A percentile compares a stretch with the other conserved stretches of the same genome.
These are phyloP conservation scores for Crotalus tigris DNA, from an alignment of 2,113 vertebrate genomes.

Conservation along the genomic window DNA sequence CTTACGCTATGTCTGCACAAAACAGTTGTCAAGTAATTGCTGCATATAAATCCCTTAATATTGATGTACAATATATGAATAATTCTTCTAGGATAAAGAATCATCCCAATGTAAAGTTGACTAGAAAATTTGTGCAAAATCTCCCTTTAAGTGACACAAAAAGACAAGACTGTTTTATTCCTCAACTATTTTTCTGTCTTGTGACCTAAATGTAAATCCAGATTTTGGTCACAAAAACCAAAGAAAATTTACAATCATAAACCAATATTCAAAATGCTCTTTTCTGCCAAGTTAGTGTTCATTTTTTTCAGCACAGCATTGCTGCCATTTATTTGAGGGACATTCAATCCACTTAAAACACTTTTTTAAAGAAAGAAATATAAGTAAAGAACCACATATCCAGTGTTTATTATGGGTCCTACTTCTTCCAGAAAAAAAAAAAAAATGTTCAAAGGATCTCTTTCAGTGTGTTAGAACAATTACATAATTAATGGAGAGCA, in stretches of 20 bases:
- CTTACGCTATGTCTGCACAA: neutral
- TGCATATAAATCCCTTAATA: neutral
- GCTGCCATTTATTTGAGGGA: neutral
- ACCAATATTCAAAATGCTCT: neutral
- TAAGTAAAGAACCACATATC: neutral
- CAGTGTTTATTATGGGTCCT: neutral
- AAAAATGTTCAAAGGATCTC: neutral
- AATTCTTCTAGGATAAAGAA: neutral
- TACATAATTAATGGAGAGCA: slow-evolving; percentile 16
- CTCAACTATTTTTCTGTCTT: neutral
- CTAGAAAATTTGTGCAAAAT: neutral
- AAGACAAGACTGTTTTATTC: neutral
- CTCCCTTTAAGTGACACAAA: neutral
- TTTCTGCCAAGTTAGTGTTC: neutral
- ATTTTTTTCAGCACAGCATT: neutral
- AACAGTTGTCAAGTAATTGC: neutral
- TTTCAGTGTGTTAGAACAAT: neutral
- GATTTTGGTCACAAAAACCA: neutral
- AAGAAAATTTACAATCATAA: neutral
- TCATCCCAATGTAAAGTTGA: neutral
- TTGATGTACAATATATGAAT: neutral
- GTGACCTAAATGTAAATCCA: neutral
- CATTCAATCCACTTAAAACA: neutral
- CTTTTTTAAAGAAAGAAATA: neutral
- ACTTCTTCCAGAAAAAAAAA: neutral